Base-by-base conservation (phyloP, 1,140 invertebrate genomes). In the Lethrus apterus region DNA sequence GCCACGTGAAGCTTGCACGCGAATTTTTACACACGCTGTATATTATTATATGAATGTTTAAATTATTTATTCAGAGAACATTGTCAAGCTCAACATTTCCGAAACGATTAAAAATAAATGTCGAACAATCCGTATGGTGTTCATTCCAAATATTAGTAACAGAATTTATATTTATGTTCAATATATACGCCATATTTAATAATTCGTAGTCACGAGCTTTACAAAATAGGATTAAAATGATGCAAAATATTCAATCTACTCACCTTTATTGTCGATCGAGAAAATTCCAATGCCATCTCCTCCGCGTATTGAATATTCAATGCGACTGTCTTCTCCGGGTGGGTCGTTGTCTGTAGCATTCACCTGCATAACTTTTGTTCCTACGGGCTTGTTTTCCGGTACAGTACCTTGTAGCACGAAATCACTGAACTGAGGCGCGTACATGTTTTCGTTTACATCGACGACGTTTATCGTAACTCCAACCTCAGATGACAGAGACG, bases 211-310 rank as follows among this genome's bases (percentile, higher is more conserved):
- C n/a, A n/a, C n/a, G n/a, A n/a, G n/a, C 40, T 80, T 40, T 8
- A 40, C 20, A 4, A 21, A 40, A 21, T 18, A 40, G 17, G 11
- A 40, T 17, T 7, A 18, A 7, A 11, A 40, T 11, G 15, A 32
- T n/a, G n/a, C n/a, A n/a, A n/a, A n/a, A n/a, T n/a, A n/a, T n/a
- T n/a, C n/a, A n/a, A n/a, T 42, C 8, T 33, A 56, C 75, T 76
- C 69, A 93, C 92, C 93, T 77, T 88, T 76, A 60, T 85, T 78
- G 60, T 96, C 92, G 42, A 98, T 89, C 49, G 81, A 77, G 73
- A 98, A 98, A 41, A 85, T 78, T 13, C 93, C 90, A 34, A 97
- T 73, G 14, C 94, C 94, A 58, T 88, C 82, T 5, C 94, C 94
- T 35, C 81, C 88, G 5, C 84, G 73, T 38, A 97, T 87, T 45